phyloP scores from a whole-genome alignment of 2,113 vertebrate genomes.

The Cariama cristata region DNA sequence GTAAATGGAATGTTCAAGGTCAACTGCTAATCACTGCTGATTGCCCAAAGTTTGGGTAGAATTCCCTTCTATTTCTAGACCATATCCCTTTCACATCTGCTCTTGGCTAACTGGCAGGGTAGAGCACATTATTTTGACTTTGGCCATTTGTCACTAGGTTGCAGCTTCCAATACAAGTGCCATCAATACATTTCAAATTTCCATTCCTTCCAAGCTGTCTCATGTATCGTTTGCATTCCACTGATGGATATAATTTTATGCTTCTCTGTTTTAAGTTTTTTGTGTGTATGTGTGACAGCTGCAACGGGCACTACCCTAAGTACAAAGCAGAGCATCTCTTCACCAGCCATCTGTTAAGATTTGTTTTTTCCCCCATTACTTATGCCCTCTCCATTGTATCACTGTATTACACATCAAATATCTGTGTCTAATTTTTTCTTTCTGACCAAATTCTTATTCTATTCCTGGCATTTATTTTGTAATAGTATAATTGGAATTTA shows the following conservation, averaged over 20 bases:
- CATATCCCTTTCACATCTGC: neutral
- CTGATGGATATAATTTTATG: neutral
- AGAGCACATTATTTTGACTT: neutral
- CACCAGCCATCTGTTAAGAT: neutral
- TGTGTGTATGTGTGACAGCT: neutral
- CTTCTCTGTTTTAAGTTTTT: neutral
- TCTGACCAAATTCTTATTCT: neutral
- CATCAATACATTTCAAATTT: neutral
- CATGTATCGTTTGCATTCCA: neutral
- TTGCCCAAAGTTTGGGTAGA: neutral
- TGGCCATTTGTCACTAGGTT: neutral
- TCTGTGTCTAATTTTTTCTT: neutral
- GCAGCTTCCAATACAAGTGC: neutral
- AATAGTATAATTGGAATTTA: neutral
- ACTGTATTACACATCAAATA: neutral
- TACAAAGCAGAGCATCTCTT: neutral
- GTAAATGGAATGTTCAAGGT: neutral
- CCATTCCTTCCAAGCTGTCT: neutral
- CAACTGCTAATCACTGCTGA: neutral
- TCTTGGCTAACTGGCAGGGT: neutral
- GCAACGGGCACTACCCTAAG: neutral
- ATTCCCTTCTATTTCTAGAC: neutral
- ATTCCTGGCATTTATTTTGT: neutral
- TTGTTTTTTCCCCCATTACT: fast-evolving
- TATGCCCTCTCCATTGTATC: neutral